Conservation (phyloP, 35 echinoderm and acorn worm genomes). For the Lytechinus pictus region DNA sequence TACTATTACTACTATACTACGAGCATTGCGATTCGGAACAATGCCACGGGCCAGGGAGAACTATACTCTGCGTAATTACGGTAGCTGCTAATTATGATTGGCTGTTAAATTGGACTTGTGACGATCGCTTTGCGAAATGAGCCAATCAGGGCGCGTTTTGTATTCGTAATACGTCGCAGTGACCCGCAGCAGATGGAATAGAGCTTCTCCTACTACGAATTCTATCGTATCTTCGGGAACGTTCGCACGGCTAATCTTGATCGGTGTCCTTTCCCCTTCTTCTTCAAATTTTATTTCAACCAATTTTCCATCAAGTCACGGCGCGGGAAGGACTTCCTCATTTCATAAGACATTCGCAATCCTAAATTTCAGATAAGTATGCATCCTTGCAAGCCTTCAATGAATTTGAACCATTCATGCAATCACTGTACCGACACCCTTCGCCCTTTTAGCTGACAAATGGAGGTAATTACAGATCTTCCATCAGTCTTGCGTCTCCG, state of each 20-base stretch:
- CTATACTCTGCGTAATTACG: conserved; percentile 24
- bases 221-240: not conserved
- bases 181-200: not conserved
- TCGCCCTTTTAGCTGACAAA: not conserved
- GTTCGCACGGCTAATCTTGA: not conserved
- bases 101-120: conserved; percentile 19
- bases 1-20: not conserved
- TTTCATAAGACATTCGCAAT: not conserved
- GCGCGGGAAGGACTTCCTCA: not conserved
- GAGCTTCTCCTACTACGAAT: not conserved
- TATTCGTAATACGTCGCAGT: not conserved
- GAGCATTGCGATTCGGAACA: not conserved
- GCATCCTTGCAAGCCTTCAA: not conserved
- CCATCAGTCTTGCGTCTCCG: not conserved
- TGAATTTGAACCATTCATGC: not conserved
- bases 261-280: not conserved
- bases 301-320: not conserved
- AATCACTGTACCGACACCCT: not conserved
- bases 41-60: not conserved
- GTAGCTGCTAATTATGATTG: conserved; percentile 41
- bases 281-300: not conserved
- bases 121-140: not conserved
- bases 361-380: not conserved
- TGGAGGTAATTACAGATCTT: not conserved
- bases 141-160: conserved; percentile 24